Base-by-base conservation (phyloP, 2,888 invertebrate genomes). In the Aplocera efformata region DNA sequence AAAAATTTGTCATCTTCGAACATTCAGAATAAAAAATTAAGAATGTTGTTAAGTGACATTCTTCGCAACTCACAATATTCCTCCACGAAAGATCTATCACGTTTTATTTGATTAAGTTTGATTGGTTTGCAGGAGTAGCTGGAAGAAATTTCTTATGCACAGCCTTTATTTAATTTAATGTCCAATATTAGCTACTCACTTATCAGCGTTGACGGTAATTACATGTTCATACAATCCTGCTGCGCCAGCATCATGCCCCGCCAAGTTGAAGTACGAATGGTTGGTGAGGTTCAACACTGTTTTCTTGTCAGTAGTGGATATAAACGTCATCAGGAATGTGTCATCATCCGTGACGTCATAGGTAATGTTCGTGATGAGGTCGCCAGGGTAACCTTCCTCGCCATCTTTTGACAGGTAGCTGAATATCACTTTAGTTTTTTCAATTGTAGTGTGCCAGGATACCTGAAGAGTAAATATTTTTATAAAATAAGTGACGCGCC, bases 231-330 rank as follows among this genome's bases (percentile, higher is more conserved):
- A 92, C 5, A 95, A 53, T 56, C 91, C 93, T 2, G 80, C 73
- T 0, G 91, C 88, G 0, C 94, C 95, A 1, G 90, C 72, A 3
- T 83, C 89, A 81, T 97, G 96, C 0, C 98, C 98, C 21, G 94
- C 96, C 45, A 98, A 82, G 78, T 98, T 98, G 77, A 98, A 98
- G 74, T 97, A 98, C 7, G 96, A 92, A 74, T 98, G 98, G 75
- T 96, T 97, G 6, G 97, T 96, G 50, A 98, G 78, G 74, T 96
- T 98, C 28, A 98, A 90, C 5, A 94, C 93, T 0, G 98, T 97
- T 25, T 94, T 90, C 74, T 94, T 94, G 0, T 92, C 92, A 1
- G 94, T 90, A 0, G 90, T 91, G 0, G 95, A 94, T 43, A 88
- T 89, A 79, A 94, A 96, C 42, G 91, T 89, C 6, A 98, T 89